Conservation (phyloP, 2,113 vertebrate genomes). For the Sander lucioperca region DNA sequence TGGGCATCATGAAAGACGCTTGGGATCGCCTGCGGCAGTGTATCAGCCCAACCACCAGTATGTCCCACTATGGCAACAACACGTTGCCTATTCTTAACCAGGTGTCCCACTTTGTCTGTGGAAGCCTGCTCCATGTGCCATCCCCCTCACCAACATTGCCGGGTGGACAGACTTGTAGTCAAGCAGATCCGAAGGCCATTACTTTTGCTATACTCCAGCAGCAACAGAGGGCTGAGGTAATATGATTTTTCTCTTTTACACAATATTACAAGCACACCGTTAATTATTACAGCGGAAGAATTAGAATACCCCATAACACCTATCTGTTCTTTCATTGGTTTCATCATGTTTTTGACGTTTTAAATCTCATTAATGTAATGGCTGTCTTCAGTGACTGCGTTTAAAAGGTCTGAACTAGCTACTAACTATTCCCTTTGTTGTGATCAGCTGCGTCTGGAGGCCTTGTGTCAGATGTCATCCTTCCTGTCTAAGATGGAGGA, state of each 20-base stretch:
- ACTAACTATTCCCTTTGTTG: background rate
- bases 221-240: slow-evolving; percentile 86
- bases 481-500: slow-evolving; percentile 87
- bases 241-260: background rate
- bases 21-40: slow-evolving; percentile 87
- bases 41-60: slow-evolving; percentile 77
- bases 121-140: slow-evolving; percentile 66
- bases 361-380: background rate
- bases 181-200: slow-evolving; percentile 84
- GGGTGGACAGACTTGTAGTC: slow-evolving; percentile 66
- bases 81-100: slow-evolving; percentile 81
- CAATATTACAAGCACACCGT: background rate
- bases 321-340: background rate
- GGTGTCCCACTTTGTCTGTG: slow-evolving; percentile 84
- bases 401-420: background rate
- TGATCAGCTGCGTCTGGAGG: slow-evolving; percentile 84
- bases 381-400: background rate
- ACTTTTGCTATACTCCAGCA: slow-evolving; percentile 84
- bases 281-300: background rate
- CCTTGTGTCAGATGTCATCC: slow-evolving; percentile 85
- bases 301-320: background rate
- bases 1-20: slow-evolving; percentile 87
- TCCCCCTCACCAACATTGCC: slow-evolving; percentile 44
- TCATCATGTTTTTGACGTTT: background rate
- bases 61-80: slow-evolving; percentile 62